Percentiles rank a stretch among this genome's conserved stretches.
These are phyloP conservation scores for Caenorhabditis japonica DNA, from an alignment of 2,888 invertebrate species.

Conservation along the genomic window DNA sequence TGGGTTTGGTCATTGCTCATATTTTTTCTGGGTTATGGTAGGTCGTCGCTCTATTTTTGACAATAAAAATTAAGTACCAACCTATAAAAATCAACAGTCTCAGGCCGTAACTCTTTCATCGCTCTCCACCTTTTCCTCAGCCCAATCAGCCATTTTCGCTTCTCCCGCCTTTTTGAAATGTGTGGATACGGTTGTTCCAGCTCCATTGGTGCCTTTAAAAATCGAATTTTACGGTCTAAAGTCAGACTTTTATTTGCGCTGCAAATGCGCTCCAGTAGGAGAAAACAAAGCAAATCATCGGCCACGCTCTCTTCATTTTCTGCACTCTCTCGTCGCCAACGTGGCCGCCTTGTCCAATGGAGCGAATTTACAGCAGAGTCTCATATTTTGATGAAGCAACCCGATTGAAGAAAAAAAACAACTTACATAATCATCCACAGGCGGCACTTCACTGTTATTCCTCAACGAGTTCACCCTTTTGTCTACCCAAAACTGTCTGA, in stretches of 20 bases:
- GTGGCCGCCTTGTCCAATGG: no score
- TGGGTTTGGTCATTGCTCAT: not conserved
- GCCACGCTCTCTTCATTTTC: no score
- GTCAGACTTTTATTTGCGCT: no score
- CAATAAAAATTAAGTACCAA: no score
- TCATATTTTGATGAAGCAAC: no score
- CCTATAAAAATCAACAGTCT: slow-evolving; percentile 76
- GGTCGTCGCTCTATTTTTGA: no score
- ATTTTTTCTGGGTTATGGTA: no score
- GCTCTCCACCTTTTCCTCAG: slow-evolving; percentile 55
- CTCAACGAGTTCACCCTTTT: slow-evolving; percentile 68
- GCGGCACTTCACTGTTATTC: slow-evolving; percentile 54
- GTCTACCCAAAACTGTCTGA: slow-evolving; percentile 76
- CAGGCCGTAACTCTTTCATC: slow-evolving; percentile 65
- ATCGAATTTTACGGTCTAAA: not conserved
- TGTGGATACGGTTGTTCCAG: slow-evolving; percentile 41
- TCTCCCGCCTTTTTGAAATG: slow-evolving; percentile 42
- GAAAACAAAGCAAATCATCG: no score
- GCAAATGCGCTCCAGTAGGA: no score
- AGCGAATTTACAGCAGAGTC: no score
- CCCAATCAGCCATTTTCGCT: slow-evolving; percentile 45
- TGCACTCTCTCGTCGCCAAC: no score
- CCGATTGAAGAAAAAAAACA: not conserved
- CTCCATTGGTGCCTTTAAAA: slow-evolving; percentile 41
- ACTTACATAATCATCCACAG: slow-evolving; percentile 51